phyloP scores from a whole-genome alignment of 2,113 vertebrate species.

The Physeter macrocephalus region DNA sequence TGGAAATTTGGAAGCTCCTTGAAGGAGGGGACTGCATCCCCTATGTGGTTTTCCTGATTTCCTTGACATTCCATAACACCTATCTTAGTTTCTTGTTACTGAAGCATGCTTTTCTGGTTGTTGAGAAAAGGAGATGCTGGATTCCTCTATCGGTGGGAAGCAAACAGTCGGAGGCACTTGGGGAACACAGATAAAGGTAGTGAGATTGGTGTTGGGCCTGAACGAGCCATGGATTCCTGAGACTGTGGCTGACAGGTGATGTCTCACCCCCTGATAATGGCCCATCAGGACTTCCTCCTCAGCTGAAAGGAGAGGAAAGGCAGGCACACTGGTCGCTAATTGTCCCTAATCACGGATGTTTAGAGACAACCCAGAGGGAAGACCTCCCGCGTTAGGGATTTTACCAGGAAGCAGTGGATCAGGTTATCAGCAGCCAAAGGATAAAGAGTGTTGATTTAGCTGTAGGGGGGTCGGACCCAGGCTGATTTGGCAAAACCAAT shows the following conservation, averaged over 20 bases:
- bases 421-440: neutral
- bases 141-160: neutral
- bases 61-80: neutral
- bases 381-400: slow-evolving; percentile 36
- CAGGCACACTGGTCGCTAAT: slow-evolving; percentile 7
- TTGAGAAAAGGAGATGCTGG: slow-evolving; percentile 9
- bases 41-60: neutral
- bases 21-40: neutral
- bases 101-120: slow-evolving; percentile 4
- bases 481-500: neutral
- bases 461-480: neutral
- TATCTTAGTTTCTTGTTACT: slow-evolving; percentile 16
- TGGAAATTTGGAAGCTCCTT: neutral
- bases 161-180: neutral
- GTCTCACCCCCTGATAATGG: slow-evolving; percentile 24
- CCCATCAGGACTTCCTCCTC: neutral
- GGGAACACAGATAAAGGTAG: slow-evolving; percentile 37
- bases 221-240: neutral
- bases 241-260: neutral
- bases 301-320: neutral
- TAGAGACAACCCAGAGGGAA: neutral
- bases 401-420: neutral
- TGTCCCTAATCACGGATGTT: slow-evolving; percentile 47
- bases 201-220: neutral
- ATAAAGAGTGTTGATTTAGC: slow-evolving; percentile 4